Conservation (phyloP, 2,113 vertebrate species). For the Gavialis gangeticus region DNA sequence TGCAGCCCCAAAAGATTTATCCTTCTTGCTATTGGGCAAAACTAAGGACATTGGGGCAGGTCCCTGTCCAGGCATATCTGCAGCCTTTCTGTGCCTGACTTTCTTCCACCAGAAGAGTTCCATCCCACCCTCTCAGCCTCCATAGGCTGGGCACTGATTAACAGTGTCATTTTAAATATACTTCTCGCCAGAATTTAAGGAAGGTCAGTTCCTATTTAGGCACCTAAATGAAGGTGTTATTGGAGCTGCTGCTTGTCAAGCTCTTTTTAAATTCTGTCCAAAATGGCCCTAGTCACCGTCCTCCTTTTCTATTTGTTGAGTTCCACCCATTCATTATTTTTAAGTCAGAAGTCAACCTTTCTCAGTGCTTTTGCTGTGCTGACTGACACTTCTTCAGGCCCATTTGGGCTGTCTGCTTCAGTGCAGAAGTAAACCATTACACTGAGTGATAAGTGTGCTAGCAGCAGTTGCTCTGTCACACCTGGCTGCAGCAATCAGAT, state of each 20-base stretch:
- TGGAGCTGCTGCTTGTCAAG: not conserved
- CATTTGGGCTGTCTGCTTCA: not conserved
- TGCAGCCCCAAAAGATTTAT: not conserved
- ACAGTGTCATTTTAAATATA: not conserved
- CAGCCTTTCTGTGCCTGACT: not conserved
- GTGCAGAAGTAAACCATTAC: not conserved
- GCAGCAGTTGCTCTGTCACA: not conserved
- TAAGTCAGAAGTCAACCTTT: not conserved
- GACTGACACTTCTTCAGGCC: not conserved
- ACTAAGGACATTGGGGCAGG: fast-evolving
- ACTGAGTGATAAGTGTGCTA: not conserved
- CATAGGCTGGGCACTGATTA: not conserved
- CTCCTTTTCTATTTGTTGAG: not conserved
- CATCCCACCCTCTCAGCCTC: not conserved
- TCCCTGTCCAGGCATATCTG: not conserved
- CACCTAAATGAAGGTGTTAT: not conserved
- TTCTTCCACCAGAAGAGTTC: not conserved
- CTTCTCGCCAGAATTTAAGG: not conserved
- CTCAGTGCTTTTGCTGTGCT: not conserved
- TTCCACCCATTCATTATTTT: not conserved
- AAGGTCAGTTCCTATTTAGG: not conserved
- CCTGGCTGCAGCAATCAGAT: not conserved
- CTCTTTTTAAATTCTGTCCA: not conserved
- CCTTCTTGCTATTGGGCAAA: not conserved
- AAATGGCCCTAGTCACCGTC: not conserved